phyloP scores from a whole-genome alignment of 2,797 vertebrate genomes.

The Coregonus sp. region DNA sequence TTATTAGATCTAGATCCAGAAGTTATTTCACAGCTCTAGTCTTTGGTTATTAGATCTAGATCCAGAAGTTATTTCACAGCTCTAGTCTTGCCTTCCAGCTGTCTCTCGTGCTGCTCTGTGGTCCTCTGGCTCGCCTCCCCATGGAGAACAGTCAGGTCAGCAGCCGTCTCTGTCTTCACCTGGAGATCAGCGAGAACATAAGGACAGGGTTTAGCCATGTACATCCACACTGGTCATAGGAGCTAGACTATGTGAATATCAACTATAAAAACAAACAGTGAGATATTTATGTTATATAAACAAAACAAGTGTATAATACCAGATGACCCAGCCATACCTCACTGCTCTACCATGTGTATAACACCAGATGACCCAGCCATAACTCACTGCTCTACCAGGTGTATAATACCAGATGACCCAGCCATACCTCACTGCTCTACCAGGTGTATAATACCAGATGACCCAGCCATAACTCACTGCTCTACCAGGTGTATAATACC shows the following conservation, averaged over 20 bases:
- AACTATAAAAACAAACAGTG: background rate
- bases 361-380: too few species aligned
- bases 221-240: background rate
- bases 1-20: too few species aligned
- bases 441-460: too few species aligned
- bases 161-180: slow-evolving; percentile 77
- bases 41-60: background rate
- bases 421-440: too few species aligned
- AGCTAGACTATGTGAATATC: background rate
- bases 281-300: background rate
- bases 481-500: too few species aligned
- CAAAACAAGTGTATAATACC: background rate
- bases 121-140: slow-evolving; percentile 66
- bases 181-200: slow-evolving; percentile 47
- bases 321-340: too few species aligned
- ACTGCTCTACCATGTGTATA: too few species aligned
- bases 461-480: too few species aligned
- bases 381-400: too few species aligned
- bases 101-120: slow-evolving; percentile 62
- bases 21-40: too few species aligned
- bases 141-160: slow-evolving; percentile 71
- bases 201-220: background rate
- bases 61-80: background rate
- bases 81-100: slow-evolving; percentile 71
- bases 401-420: too few species aligned